Base-by-base conservation (phyloP, 2,888 invertebrate species). In the Acronicta alni region DNA sequence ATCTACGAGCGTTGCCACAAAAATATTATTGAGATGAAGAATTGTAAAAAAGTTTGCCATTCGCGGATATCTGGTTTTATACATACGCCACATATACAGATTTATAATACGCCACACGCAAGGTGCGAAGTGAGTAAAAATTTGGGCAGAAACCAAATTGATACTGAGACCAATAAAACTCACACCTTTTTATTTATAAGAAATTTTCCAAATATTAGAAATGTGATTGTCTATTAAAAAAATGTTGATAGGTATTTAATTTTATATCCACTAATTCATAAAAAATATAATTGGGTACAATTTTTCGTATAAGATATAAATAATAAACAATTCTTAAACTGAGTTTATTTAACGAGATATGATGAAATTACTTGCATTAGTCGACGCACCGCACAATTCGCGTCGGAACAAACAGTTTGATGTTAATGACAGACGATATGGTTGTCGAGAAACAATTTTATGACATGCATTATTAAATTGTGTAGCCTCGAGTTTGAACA, bases 391-490 rank as follows among this genome's bases (percentile, higher is more conserved):
- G 37, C 48, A 52, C 23, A 51, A 62, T 65, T 66, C n/a, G 20
- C 43, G 65, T 64, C 52, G 37, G 51, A 58, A 64, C 62, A 72
- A 67, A 69, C 49, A 69, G 54, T 66, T 65, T 68, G 57, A 75
- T 67, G 47, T 57, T 69, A 73, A 79, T 73, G 70, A 69, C 70
- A 65, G 65, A 67, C 56, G 39, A 53, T 61, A 71, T 57, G 59
- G 51, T 60, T 49, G 53, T 44, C 57, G 57, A 70, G 72, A 81
- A 83, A 85, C 79, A 81, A 83, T 86, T 86, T 84, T 73, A 80
- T 76, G 78, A 57, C 75, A 69, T 84, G 83, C 82, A 87, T 86
- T 84, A 87, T 86, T 86, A 81, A 87, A 85, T 79, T 78, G 76
- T 72, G 74, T 77, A 75, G 78, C 75, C 75, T 60, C 53, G 63